Base-by-base conservation (phyloP, 2,888 invertebrate species). In the Cantharis nigra region DNA sequence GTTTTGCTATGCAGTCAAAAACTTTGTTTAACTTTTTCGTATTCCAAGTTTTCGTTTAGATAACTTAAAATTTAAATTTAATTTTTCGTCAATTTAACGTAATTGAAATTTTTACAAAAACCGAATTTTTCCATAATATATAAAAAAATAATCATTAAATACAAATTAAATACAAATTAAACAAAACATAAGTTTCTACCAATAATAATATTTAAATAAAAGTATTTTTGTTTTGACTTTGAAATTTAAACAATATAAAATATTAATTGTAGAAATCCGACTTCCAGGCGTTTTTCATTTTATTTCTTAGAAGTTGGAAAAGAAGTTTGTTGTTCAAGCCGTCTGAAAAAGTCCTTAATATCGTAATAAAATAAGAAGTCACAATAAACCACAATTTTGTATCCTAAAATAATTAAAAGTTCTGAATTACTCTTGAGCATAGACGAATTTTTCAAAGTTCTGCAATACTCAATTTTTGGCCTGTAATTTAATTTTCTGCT, bases 11-110 rank as follows among this genome's bases (percentile, higher is more conserved):
- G 65, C 65, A 72, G 72, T 72, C 28, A 33, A 64, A 65, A 72
- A 72, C 65, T 72, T 72, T 72, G 65, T 65, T 64, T 64, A 65
- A 72, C 72, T 72, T 72, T 20, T 65, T 67, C 26, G 72, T 67
- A 28, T 49, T n/a, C 26, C 30, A 72, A 72, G 30, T 72, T 71
- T 63, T 20, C 67, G 65, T 49, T 49, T 14, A 67, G 67, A 72
- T 72, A 72, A 67, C 72, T 72, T 72, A 72, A 67, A 72, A 72
- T 72, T 72, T 67, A 67, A 72, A 72, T 72, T 72, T 72, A 72
- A 72, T 72, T 72, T 67, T 67, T 67, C 72, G 67, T 72, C 67
- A 72, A 72, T 67, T 72, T 72, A 72, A 72, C 18, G 28, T 26
- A 49, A 49, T 49, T 49, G 49, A n/a, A 49, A 49, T 49, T 49